Conservation (phyloP, 2,113 vertebrate genomes). For the Picathartes gymnocephalus region DNA sequence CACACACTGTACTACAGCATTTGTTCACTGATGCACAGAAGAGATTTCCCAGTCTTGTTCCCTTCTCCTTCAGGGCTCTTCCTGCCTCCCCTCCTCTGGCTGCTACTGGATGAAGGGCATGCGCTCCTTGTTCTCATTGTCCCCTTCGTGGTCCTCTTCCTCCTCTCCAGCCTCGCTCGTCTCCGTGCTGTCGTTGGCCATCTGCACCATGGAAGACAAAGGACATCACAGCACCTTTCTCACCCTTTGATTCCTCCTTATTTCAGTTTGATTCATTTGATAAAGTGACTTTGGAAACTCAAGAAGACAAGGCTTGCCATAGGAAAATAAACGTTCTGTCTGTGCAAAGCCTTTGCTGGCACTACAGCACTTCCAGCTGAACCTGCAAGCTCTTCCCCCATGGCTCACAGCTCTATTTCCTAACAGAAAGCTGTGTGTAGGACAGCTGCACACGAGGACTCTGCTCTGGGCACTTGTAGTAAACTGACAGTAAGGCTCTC, state of each 20-base stretch:
- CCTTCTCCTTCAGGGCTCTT: conserved; percentile 39
- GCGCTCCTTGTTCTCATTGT: conserved; percentile 94
- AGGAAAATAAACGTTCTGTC: background rate
- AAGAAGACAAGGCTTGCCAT: background rate
- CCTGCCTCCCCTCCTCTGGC: background rate
- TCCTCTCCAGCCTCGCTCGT: conserved; percentile 97
- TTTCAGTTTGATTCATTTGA: background rate
- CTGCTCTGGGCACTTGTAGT: background rate
- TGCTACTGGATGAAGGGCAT: conserved; percentile 97
- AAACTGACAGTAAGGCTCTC: background rate
- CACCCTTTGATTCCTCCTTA: background rate
- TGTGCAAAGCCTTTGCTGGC: background rate
- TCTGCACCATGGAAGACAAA: conserved; percentile 72
- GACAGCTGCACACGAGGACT: background rate
- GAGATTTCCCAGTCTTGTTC: conserved; percentile 62
- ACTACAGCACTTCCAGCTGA: background rate
- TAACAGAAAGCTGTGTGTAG: background rate
- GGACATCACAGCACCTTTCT: background rate
- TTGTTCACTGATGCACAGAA: conserved; percentile 79
- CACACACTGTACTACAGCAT: conserved; percentile 82
- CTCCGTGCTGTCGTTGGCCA: conserved; percentile 98
- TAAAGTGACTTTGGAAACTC: background rate
- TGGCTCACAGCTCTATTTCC: fast-evolving
- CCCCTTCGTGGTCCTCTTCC: conserved; percentile 95
- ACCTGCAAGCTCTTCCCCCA: background rate